Percentiles rank a stretch among this genome's conserved stretches.
These are phyloP conservation scores for Drosophila leontia DNA, from an alignment of 1,140 invertebrate species.

Conservation along the genomic window DNA sequence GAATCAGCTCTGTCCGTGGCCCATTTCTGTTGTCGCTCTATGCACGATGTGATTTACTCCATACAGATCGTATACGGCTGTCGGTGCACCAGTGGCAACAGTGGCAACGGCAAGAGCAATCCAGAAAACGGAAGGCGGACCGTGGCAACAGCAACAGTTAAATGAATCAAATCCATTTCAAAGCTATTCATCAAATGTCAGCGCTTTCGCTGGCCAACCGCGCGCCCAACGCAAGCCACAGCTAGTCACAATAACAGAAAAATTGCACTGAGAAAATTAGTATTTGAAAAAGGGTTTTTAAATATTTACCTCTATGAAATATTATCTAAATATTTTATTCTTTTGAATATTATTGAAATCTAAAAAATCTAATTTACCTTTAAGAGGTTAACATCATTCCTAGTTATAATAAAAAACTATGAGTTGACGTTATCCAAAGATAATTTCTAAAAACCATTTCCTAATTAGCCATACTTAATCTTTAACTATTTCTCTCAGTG, in stretches of 20 bases:
- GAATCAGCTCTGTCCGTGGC: slow-evolving; percentile 22
- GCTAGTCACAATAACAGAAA: slow-evolving; percentile 24
- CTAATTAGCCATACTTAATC: neutral
- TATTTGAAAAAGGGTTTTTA: too few species aligned
- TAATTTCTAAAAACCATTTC: neutral
- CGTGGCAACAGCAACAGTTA: slow-evolving; percentile 64
- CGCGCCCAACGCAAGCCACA: slow-evolving; percentile 45
- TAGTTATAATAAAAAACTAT: too few species aligned
- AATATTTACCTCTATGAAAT: too few species aligned
- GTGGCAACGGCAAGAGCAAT: slow-evolving; percentile 20
- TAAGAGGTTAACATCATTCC: neutral
- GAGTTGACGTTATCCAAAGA: too few species aligned
- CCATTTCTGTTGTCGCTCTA: slow-evolving; percentile 30
- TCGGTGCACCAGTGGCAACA: slow-evolving; percentile 7
- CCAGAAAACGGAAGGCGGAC: slow-evolving; percentile 34
- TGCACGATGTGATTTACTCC: slow-evolving; percentile 53
- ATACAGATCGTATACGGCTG: slow-evolving; percentile 42
- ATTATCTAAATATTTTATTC: too few species aligned
- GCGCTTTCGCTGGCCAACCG: slow-evolving; percentile 56
- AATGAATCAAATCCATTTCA: slow-evolving; percentile 81
- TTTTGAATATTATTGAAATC: too few species aligned
- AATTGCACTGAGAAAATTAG: neutral
- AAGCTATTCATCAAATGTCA: slow-evolving; percentile 79
- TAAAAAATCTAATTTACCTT: neutral
- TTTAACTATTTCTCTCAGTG: neutral